Evolutionary conservation across 1,140 invertebrate genomes (phyloP).

Genomic region (Ips nitidus): DNA sequence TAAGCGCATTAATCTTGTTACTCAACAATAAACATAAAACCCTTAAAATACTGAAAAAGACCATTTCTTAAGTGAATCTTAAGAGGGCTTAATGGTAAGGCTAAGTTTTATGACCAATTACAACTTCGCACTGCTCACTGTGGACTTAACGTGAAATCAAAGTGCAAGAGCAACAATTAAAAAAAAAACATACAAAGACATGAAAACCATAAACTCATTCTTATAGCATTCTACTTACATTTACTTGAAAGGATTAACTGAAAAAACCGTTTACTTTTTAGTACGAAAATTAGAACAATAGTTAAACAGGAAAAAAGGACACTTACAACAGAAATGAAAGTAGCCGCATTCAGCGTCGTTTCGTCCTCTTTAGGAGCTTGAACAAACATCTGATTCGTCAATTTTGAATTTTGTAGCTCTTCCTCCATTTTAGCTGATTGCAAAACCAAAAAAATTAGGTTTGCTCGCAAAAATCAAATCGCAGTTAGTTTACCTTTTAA

Average conservation of each 20-base stretch:
- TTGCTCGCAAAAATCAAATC: slow-evolving; percentile 1
- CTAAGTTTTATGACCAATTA: too few species aligned
- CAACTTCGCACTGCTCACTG: too few species aligned
- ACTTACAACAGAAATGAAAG: slow-evolving; percentile 75
- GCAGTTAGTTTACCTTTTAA: slow-evolving; percentile 70
- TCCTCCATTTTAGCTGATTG: slow-evolving; percentile 58
- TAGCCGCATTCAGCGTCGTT: slow-evolving; percentile 63
- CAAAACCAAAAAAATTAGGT: too few species aligned
- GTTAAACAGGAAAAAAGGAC: neutral
- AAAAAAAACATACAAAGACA: neutral
- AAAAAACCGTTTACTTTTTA: too few species aligned
- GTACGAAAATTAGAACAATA: neutral
- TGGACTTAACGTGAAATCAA: too few species aligned
- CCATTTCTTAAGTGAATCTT: too few species aligned
- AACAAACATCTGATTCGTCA: slow-evolving; percentile 60
- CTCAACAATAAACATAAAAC: too few species aligned
- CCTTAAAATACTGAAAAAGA: too few species aligned
- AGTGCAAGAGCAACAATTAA: too few species aligned
- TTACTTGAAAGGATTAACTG: neutral
- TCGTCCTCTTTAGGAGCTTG: slow-evolving; percentile 52
- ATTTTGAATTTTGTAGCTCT: slow-evolving; percentile 56
- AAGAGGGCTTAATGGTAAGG: too few species aligned
- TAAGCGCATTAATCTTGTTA: too few species aligned
- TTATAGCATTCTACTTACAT: neutral
- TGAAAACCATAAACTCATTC: neutral